Percentiles rank a stretch among this genome's conserved stretches.
Evolutionary conservation across 2,797 vertebrate genomes (phyloP).

Genomic region (Sphenopsis melanotis): DNA sequence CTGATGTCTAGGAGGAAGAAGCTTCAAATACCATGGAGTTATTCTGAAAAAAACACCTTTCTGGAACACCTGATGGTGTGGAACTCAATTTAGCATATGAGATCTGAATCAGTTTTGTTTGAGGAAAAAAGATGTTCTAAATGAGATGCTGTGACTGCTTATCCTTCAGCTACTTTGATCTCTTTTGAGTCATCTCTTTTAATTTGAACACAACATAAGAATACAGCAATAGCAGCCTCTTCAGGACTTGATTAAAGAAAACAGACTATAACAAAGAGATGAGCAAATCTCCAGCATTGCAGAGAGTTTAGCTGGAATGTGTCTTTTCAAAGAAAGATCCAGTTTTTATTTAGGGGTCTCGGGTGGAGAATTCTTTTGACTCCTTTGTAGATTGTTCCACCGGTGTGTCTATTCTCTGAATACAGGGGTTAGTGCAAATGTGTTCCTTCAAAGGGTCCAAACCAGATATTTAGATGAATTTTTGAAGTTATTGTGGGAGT

Average conservation of each 20-base stretch:
- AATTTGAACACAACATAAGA: not conserved
- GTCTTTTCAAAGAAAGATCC: not conserved
- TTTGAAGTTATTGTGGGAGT: not conserved
- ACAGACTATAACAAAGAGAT: not conserved
- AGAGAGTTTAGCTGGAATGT: not conserved
- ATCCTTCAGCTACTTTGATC: conserved; percentile 27
- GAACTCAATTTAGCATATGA: not conserved
- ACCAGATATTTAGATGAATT: not conserved
- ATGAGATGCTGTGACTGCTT: conserved; percentile 9
- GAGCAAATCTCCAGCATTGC: not conserved
- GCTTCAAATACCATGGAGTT: not conserved
- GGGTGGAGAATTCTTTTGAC: not conserved
- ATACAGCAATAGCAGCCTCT: not conserved
- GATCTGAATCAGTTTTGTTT: not conserved
- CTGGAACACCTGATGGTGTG: not conserved
- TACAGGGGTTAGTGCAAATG: not conserved
- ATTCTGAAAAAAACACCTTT: not conserved
- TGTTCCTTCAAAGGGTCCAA: not conserved
- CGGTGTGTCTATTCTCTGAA: not conserved
- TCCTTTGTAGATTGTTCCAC: not conserved
- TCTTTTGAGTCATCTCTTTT: conserved; percentile 40
- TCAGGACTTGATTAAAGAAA: conserved; percentile 13
- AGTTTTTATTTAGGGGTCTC: not conserved
- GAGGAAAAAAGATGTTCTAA: not conserved
- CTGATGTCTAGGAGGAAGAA: conserved; percentile 1